These are phyloP conservation scores for Sardina pilchardus DNA, from an alignment of 2,113 vertebrate species.

Conservation along the genomic window DNA sequence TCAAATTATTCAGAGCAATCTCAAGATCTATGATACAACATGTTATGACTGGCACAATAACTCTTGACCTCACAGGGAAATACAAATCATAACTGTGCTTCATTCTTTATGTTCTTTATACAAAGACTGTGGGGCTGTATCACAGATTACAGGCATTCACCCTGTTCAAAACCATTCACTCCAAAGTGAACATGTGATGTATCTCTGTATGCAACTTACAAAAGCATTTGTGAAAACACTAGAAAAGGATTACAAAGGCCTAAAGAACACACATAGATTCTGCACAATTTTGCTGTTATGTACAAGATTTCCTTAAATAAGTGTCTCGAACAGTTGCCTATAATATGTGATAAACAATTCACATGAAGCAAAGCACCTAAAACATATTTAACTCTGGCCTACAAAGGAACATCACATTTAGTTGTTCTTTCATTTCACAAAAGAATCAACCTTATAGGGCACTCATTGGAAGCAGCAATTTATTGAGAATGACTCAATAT, in stretches of 20 bases:
- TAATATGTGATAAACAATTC: neutral
- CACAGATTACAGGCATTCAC: neutral
- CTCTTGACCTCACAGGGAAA: neutral
- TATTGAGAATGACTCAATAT: neutral
- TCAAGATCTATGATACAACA: neutral
- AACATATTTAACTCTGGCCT: neutral
- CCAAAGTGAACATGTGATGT: neutral
- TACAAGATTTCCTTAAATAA: neutral
- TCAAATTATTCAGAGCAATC: neutral
- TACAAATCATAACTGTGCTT: conserved; percentile 16
- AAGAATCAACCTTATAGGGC: neutral
- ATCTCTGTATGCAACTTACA: neutral
- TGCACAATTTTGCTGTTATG: neutral
- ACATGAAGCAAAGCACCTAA: neutral
- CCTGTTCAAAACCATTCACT: neutral
- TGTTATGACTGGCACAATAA: neutral
- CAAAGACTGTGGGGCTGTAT: neutral
- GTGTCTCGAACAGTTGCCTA: neutral
- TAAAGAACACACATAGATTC: neutral
- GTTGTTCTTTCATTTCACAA: neutral
- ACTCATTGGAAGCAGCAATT: neutral
- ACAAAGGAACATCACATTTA: neutral
- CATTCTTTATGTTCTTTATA: neutral
- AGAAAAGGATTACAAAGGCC: neutral
- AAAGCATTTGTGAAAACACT: neutral